A percentile compares a stretch with the other conserved stretches of the same genome.
phyloP scores from a whole-genome alignment of 2,888 invertebrate species.

The Pollenia amentaria region DNA sequence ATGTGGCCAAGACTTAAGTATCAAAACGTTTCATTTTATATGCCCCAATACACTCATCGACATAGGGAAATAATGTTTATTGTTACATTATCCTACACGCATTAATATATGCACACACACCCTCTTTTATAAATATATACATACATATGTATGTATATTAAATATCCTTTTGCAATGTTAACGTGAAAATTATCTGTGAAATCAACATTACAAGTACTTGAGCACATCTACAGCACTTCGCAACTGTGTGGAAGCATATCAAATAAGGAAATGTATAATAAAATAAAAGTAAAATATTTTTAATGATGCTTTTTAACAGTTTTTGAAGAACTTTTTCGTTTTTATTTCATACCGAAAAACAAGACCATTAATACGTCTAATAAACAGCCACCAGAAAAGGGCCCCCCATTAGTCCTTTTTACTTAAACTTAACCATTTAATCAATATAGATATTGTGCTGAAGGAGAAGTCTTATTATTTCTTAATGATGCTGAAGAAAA shows the following conservation, averaged over 20 bases:
- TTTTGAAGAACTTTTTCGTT: slow-evolving; percentile 4
- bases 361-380: not conserved
- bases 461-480: slow-evolving; percentile 22
- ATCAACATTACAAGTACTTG: slow-evolving; percentile 11
- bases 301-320: slow-evolving; percentile 34
- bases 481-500: slow-evolving; percentile 55
- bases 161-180: slow-evolving; percentile 15
- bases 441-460: slow-evolving; percentile 15
- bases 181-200: slow-evolving; percentile 55
- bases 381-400: not conserved
- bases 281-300: slow-evolving; percentile 21
- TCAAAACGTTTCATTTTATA: slow-evolving; percentile 17
- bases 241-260: slow-evolving; percentile 10
- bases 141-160: not conserved
- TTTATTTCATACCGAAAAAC: not conserved
- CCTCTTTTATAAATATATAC: not conserved
- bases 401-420: slow-evolving; percentile 1
- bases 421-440: slow-evolving; percentile 19
- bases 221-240: not conserved
- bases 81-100: slow-evolving; percentile 13
- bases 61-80: slow-evolving; percentile 13
- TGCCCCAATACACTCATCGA: slow-evolving; percentile 7
- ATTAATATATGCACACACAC: not conserved
- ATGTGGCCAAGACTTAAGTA: slow-evolving; percentile 25
- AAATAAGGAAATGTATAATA: slow-evolving; percentile 15